Percentiles rank a stretch among this genome's conserved stretches.
Conservation (phyloP, 2,113 vertebrate species). For the Mystacornis crossleyi region DNA sequence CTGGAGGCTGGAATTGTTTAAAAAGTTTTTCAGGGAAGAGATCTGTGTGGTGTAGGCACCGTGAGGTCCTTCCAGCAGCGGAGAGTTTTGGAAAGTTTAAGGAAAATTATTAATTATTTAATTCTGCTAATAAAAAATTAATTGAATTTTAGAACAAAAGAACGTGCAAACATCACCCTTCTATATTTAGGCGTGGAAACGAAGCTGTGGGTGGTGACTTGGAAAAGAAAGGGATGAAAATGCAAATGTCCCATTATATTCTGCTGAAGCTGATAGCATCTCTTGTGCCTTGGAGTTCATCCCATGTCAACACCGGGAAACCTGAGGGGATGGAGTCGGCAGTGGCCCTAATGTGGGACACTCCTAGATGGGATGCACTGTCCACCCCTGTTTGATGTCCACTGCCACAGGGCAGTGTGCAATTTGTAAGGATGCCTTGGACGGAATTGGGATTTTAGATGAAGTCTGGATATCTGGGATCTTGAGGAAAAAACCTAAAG, state of each 20-base stretch:
- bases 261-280: neutral
- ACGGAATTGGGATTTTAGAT: neutral
- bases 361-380: neutral
- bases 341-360: neutral
- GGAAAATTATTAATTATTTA: constrained; percentile 44
- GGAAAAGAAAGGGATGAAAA: neutral
- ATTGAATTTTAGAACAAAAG: constrained; percentile 58
- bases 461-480: neutral
- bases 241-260: neutral
- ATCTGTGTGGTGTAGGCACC: neutral
- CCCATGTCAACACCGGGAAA: neutral
- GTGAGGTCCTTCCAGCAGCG: neutral
- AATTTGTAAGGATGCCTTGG: neutral
- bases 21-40: constrained; percentile 4
- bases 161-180: neutral
- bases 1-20: neutral
- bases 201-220: neutral
- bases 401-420: neutral
- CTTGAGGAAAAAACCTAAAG: neutral
- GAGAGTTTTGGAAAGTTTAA: constrained; percentile 14
- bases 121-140: constrained; percentile 41
- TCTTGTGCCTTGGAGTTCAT: neutral
- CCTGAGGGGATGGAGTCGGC: neutral
- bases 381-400: neutral
- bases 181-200: constrained; percentile 3